These are phyloP conservation scores for Rhinogobius similis DNA, from an alignment of 2,113 vertebrate genomes.

Conservation along the genomic window DNA sequence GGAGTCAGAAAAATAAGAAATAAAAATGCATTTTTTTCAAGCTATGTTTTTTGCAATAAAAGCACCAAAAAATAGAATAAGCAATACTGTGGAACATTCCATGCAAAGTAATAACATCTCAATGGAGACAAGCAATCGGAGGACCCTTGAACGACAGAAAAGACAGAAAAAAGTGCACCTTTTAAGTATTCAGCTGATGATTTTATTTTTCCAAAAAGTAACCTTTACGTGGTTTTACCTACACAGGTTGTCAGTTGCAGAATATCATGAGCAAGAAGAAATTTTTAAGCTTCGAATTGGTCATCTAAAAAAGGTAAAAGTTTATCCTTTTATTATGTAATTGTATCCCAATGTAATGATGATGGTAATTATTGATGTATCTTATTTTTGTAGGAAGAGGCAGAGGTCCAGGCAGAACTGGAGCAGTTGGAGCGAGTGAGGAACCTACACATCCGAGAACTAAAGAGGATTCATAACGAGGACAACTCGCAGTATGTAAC, in stretches of 20 bases:
- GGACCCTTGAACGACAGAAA: neutral
- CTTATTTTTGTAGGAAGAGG: conserved; percentile 84
- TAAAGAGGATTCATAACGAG: conserved; percentile 97
- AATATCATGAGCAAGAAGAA: conserved; percentile 96
- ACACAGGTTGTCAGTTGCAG: conserved; percentile 90
- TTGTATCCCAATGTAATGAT: neutral
- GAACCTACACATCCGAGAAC: conserved; percentile 95
- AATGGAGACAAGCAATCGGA: neutral
- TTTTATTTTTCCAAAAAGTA: neutral
- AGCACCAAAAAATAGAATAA: neutral
- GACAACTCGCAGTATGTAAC: conserved; percentile 92
- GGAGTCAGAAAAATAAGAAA: too few species aligned
- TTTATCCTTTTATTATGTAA: neutral
- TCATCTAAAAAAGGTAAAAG: conserved; percentile 90
- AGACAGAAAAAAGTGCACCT: neutral
- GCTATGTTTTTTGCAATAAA: neutral
- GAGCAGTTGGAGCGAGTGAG: conserved; percentile 93
- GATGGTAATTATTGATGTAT: neutral
- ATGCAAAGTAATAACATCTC: neutral
- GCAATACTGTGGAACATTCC: neutral
- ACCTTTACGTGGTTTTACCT: neutral
- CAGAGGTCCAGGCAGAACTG: conserved; percentile 92
- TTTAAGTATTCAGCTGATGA: neutral
- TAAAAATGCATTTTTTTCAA: too few species aligned
- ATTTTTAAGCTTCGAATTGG: conserved; percentile 95